Base-by-base conservation (phyloP, 1,140 invertebrate genomes). In the Pseudomyrmex sp. region DNA sequence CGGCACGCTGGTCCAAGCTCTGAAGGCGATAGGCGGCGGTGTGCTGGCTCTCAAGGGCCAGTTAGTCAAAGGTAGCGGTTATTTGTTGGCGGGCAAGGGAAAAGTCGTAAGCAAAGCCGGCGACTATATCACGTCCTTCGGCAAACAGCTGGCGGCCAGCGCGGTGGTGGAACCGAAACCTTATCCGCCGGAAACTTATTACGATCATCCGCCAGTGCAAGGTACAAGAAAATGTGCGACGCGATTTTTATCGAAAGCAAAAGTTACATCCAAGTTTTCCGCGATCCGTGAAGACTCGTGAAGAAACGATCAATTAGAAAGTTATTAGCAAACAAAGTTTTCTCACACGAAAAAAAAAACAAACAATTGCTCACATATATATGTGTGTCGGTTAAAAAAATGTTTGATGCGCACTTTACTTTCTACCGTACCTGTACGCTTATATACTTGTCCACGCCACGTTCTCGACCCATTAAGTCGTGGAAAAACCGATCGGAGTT, bases 11-110 rank as follows among this genome's bases (percentile, higher is more conserved):
- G 95, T 98, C 87, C 97, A 98, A 95, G 97, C 97, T 10, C 96
- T 97, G 0, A 98, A 98, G 92, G 97, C 97, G 0, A 97, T 98
- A 63, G 97, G 97, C 61, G 97, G 97, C 18, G 97, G 97, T 44
- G 96, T 97, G 2, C 96, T 98, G 2, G 97, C 97, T 7, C 94
- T 98, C 20, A 98, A 97, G 90, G 97, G 97, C 3, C 97, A 98
- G 91, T 92, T 98, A 4, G 96, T 98, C 85, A 98, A 98, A 93
- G 97, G 97, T 20, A 96, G 97, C 72, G 97, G 97, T 20, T 96
- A 97, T 61, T 91, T 97, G 8, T 95, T 97, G 5, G 95, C 96
- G 1, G 96, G 96, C 0, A 96, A 97, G 84, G 97, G 97, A 18
- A 97, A 96, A 91, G 93, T 97, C 26, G 95, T 97, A 77, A 95